These are phyloP conservation scores for Lacanobia wlatinum DNA, from an alignment of 2,888 invertebrate species.

Conservation along the genomic window DNA sequence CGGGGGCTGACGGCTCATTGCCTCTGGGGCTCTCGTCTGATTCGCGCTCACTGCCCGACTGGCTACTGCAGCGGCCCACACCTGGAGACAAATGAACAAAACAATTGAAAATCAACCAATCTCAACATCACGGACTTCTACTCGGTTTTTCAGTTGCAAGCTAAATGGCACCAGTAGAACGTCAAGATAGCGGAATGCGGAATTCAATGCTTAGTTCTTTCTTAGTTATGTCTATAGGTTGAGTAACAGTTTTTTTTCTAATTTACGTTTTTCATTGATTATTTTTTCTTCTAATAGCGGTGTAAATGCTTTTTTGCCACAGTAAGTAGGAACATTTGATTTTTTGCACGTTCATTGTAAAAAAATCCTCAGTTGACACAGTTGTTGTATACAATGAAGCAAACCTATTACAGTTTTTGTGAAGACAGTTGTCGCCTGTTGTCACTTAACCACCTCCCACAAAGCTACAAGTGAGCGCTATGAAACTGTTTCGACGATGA, in stretches of 20 bases:
- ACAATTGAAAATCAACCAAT: constrained; percentile 14
- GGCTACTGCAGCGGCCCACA: constrained; percentile 89
- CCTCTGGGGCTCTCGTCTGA: constrained; percentile 83
- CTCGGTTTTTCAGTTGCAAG: neutral
- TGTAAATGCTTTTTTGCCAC: constrained; percentile 32
- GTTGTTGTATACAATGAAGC: constrained; percentile 18
- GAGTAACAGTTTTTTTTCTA: constrained; percentile 27
- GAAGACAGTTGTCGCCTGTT: constrained; percentile 4
- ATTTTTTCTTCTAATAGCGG: constrained; percentile 29
- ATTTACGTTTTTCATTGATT: constrained; percentile 24
- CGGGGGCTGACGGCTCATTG: constrained; percentile 89
- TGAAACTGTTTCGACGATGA: constrained; percentile 42
- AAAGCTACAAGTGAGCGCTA: constrained; percentile 37
- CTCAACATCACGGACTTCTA: neutral
- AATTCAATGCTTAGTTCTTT: constrained; percentile 36
- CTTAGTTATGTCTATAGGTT: constrained; percentile 37
- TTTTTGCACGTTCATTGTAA: constrained; percentile 12
- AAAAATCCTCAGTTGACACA: constrained; percentile 17
- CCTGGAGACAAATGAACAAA: constrained; percentile 77
- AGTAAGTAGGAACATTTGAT: constrained; percentile 4
- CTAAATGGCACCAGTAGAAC: constrained; percentile 9
- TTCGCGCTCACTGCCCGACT: constrained; percentile 90
- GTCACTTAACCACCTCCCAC: constrained; percentile 32
- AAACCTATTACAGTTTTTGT: constrained; percentile 31
- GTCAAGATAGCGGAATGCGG: constrained; percentile 32